Percentiles rank a stretch among this genome's conserved stretches.
phyloP scores from a whole-genome alignment of 2,888 invertebrate genomes.

The Lacanobia wlatinum region DNA sequence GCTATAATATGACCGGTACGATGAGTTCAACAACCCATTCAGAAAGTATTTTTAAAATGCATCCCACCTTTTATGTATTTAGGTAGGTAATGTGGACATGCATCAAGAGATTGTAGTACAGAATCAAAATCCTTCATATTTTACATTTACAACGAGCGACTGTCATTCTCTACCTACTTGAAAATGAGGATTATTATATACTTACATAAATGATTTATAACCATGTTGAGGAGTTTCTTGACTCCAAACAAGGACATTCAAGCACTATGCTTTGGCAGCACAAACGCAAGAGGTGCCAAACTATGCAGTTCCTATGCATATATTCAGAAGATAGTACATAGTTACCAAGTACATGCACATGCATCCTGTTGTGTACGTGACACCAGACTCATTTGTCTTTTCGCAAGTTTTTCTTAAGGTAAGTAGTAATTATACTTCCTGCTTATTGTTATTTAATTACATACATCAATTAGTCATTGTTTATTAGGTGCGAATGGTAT shows the following conservation, averaged over 20 bases:
- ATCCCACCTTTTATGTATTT: background rate
- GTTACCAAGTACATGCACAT: background rate
- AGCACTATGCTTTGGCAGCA: slow-evolving; percentile 32
- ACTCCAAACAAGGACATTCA: slow-evolving; percentile 37
- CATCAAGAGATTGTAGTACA: slow-evolving; percentile 14
- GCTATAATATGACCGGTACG: background rate
- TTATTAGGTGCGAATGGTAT: background rate
- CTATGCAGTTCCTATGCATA: background rate
- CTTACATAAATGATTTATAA: slow-evolving; percentile 15
- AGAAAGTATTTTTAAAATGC: background rate
- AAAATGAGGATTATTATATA: too few species aligned
- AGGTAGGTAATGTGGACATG: background rate
- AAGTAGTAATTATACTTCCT: slow-evolving; percentile 9
- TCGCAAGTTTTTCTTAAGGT: slow-evolving; percentile 13
- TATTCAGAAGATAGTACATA: too few species aligned
- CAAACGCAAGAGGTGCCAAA: slow-evolving; percentile 39
- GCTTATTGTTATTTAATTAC: slow-evolving; percentile 23
- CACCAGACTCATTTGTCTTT: slow-evolving; percentile 8
- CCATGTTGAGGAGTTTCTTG: slow-evolving; percentile 33
- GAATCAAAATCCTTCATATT: background rate
- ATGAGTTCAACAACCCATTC: slow-evolving; percentile 1
- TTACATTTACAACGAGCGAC: background rate
- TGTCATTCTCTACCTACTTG: background rate
- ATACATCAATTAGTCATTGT: slow-evolving; percentile 12
- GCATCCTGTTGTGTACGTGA: slow-evolving; percentile 25